Conservation (phyloP, 2,888 invertebrate genomes). For the Cryptus viduatorius region DNA sequence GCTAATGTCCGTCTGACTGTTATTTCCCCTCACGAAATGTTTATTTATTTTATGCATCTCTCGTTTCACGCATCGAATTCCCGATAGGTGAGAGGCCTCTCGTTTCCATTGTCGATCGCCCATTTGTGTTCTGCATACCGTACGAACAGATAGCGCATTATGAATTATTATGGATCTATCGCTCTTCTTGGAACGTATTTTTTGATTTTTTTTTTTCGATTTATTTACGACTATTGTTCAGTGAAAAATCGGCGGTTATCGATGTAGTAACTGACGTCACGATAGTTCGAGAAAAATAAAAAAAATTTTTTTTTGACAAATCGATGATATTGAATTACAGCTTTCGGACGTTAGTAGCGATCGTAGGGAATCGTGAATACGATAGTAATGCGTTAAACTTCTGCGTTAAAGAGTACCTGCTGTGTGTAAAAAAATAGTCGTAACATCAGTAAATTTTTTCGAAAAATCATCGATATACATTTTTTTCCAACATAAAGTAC, state of each 20-base stretch:
- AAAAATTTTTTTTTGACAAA: no score
- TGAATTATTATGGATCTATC: background rate
- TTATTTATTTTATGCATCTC: constrained; percentile 20
- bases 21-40: background rate
- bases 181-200: background rate
- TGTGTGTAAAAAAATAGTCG: no score
- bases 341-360: no score
- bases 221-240: no score
- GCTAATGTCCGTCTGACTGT: background rate
- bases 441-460: background rate
- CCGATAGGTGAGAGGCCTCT: constrained; percentile 12
- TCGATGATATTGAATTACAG: no score
- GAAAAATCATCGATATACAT: background rate
- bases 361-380: no score
- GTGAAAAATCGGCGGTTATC: no score
- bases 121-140: background rate
- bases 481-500: background rate
- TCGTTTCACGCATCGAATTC: constrained; percentile 20
- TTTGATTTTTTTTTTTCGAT: background rate
- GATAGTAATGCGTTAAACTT: no score
- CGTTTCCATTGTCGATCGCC: background rate
- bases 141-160: background rate
- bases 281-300: no score
- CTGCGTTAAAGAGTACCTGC: no score
- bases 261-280: no score